A percentile compares a stretch with the other conserved stretches of the same genome.
Conservation (phyloP, 30 jellyfish, hydroid and myxozoan genomes). For the Rhopilema esculentum region DNA sequence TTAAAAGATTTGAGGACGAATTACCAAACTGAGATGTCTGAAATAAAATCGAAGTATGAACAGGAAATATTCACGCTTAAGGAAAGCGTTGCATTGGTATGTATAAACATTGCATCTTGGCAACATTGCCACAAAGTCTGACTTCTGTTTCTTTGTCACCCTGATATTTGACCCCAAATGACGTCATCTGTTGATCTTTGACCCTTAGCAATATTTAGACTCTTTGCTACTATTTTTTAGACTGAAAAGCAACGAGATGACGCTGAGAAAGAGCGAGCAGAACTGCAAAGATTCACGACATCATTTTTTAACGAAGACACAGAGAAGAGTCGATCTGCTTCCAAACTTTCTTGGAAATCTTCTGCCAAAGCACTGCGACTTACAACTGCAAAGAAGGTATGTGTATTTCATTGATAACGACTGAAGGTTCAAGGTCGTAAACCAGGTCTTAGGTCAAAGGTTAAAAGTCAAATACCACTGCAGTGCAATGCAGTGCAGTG, state of each 20-base stretch:
- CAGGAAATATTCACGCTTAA: constrained; percentile 27
- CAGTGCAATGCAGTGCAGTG: too few relatives aligned
- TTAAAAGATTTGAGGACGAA: constrained; percentile 35
- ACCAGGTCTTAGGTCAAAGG: not conserved
- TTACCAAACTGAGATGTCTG: constrained; percentile 41
- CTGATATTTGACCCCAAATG: too few relatives aligned
- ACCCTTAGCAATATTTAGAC: too few relatives aligned
- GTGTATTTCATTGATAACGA: not conserved
- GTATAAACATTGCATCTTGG: not conserved
- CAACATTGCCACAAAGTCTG: not conserved
- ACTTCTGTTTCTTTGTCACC: not conserved
- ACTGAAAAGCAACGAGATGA: constrained; percentile 56
- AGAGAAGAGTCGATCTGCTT: constrained; percentile 20
- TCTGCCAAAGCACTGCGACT: constrained; percentile 51
- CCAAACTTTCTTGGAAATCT: constrained; percentile 49
- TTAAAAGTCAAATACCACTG: not conserved
- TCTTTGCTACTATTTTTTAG: constrained; percentile 3
- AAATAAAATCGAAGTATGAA: constrained; percentile 30
- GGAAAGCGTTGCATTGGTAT: constrained; percentile 31
- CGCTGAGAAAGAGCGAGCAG: constrained; percentile 64
- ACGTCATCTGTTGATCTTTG: too few relatives aligned
- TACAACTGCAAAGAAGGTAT: constrained; percentile 48
- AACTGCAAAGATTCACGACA: constrained; percentile 56
- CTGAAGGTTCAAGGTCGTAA: too few relatives aligned
- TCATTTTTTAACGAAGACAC: constrained; percentile 62